Evolutionary conservation across 2,797 vertebrate genomes (phyloP), one percentile per base, ranked within the genome.

Genomic region (Loriculus beryllinus): DNA sequence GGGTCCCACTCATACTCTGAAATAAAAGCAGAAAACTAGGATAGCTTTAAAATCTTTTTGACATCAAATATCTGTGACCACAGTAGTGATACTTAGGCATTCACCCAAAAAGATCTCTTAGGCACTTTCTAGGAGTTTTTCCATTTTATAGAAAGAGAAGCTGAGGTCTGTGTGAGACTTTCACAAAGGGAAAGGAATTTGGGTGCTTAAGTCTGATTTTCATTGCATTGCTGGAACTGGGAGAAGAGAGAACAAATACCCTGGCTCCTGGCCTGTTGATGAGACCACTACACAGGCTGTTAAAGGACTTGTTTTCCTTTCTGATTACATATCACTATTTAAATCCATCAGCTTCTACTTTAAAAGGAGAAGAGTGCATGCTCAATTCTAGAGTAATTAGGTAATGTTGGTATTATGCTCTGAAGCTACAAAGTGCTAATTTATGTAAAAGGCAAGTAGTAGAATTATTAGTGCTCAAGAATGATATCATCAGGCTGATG

Each of bases 341-440:
- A 92, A 94, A 93, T 88, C 74, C 78, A 90, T 84, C 88, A 90
- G 76, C 56, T 86, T 88, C 77, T 92, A 14, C 82, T 96, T 93
- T 96, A 95, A 92, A 96, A 91, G 89, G 87, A 90, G 91, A 79
- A 96, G 92, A 91, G 80, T 90, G 67, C 19, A 81, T 71, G 77
- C 63, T 91, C 77, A 88, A 74, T 94, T 93, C 91, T 92, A 71
- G 74, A 92, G 82, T 90, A 97, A 94, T 96, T 93, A 96, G 82
- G 82, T 92, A 96, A 96, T 91, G 90, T 57, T 92, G 69, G 80
- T 91, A 70, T 95, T 96, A 80, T 82, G 59, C 89, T 92, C 92
- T 84, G 85, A 94, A 91, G 80, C 77, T 93, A 85, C 88, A 87
- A 95, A 93, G 89, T 92, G 95, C 82, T 97, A 96, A 96, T 97